These are phyloP conservation scores for Microctenopoma steveboyesi DNA, from an alignment of 2,797 vertebrate species.

Conservation along the genomic window DNA sequence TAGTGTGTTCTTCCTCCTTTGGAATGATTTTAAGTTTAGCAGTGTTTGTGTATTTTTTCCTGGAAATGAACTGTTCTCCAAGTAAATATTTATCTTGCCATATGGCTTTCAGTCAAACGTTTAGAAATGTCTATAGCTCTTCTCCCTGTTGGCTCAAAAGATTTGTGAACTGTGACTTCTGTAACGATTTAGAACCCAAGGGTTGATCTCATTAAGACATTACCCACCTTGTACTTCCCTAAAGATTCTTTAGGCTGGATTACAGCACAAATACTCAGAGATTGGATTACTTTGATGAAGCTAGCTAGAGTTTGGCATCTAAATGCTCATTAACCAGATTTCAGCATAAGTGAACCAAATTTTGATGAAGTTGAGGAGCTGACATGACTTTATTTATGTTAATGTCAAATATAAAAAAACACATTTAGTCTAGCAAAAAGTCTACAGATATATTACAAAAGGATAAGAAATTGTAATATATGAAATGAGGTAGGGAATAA, in stretches of 20 bases:
- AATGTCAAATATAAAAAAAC: not conserved
- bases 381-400: constrained; percentile 11
- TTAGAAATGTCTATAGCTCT: constrained; percentile 16
- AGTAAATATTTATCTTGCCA: constrained; percentile 49
- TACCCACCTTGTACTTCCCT: constrained; percentile 38
- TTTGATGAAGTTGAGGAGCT: constrained; percentile 16
- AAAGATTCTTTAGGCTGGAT: constrained; percentile 57
- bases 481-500: too few species aligned
- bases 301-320: constrained; percentile 16
- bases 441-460: too few species aligned
- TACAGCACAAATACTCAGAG: constrained; percentile 45
- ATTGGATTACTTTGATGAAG: constrained; percentile 50
- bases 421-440: too few species aligned
- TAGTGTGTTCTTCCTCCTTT: too few species aligned
- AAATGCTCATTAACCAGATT: constrained; percentile 39
- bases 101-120: constrained; percentile 45
- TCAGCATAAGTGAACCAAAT: constrained; percentile 17
- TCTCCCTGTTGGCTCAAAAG: constrained; percentile 6
- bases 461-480: too few species aligned
- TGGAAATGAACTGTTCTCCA: not conserved
- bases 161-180: constrained; percentile 13
- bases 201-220: constrained; percentile 65
- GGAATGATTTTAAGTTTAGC: too few species aligned
- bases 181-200: constrained; percentile 35
- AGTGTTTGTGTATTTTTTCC: too few species aligned